A percentile compares a stretch with the other conserved stretches of the same genome.
These are phyloP conservation scores for Hippocampus comes DNA, from an alignment of 2,113 vertebrate species.

Conservation along the genomic window DNA sequence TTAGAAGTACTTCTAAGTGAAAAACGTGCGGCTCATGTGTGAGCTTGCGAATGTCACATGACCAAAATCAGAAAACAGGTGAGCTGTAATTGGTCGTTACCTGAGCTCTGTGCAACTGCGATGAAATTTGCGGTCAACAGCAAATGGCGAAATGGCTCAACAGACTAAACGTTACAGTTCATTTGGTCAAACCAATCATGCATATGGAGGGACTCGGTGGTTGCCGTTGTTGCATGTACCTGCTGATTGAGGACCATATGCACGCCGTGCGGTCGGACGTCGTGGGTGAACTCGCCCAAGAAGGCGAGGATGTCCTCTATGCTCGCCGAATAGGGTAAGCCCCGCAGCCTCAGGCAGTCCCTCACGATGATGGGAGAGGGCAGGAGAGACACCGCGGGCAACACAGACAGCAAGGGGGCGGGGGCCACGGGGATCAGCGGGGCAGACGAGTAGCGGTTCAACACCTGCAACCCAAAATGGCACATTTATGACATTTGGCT, in stretches of 20 bases:
- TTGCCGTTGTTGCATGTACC: conserved; percentile 62
- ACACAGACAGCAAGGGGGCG: conserved; percentile 79
- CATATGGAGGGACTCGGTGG: too few species aligned
- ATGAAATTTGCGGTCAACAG: too few species aligned
- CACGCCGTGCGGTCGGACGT: conserved; percentile 90
- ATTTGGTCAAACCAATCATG: too few species aligned
- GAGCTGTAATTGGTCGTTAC: too few species aligned
- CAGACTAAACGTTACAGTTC: too few species aligned
- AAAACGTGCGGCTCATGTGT: too few species aligned
- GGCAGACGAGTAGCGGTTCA: conserved; percentile 88
- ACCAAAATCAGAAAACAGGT: too few species aligned
- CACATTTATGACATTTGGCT: conserved; percentile 20
- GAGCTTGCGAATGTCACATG: too few species aligned
- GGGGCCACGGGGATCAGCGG: conserved; percentile 83
- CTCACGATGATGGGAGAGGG: conserved; percentile 74
- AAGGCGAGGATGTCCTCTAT: conserved; percentile 94
- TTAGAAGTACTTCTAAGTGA: too few species aligned
- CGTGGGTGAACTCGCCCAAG: conserved; percentile 86
- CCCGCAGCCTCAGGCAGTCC: conserved; percentile 88
- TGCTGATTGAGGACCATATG: conserved; percentile 98
- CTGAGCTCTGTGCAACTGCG: too few species aligned
- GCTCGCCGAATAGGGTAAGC: conserved; percentile 88
- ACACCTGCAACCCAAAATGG: conserved; percentile 73
- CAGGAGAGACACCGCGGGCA: conserved; percentile 81
- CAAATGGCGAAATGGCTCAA: too few species aligned